Percentiles rank a stretch among this genome's conserved stretches.
Evolutionary conservation across 2,797 vertebrate species (phyloP).

Genomic region (Tiaroga cobitis): DNA sequence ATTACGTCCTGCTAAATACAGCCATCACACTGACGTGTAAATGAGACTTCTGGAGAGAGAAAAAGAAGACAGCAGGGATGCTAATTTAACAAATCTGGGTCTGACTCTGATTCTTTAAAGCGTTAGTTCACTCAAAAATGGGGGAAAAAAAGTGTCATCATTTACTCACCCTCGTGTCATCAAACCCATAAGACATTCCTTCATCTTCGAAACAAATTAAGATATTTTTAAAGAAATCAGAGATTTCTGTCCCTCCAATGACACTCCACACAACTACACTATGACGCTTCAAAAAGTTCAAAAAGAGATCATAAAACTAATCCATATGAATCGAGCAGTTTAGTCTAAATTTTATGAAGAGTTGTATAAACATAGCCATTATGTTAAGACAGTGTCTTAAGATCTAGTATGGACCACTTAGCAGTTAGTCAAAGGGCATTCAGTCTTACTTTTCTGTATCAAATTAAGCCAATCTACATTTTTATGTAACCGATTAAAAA

Average conservation of each 20-base stretch:
- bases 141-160: neutral
- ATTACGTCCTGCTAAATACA: slow-evolving; percentile 45
- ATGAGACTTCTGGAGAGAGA: slow-evolving; percentile 12
- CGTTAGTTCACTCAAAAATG: neutral
- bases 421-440: too few relatives aligned
- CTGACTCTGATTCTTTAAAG: neutral
- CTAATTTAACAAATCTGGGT: slow-evolving; percentile 6
- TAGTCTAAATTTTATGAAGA: too few relatives aligned
- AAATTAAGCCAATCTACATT: neutral
- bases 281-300: neutral
- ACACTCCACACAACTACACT: neutral
- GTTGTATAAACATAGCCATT: too few relatives aligned
- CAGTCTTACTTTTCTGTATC: neutral
- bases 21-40: slow-evolving; percentile 39
- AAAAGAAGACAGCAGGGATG: neutral
- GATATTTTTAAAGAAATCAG: neutral
- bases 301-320: neutral
- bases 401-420: neutral
- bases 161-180: neutral
- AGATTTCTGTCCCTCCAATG: neutral
- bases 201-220: neutral
- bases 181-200: neutral
- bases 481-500: neutral
- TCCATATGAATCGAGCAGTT: neutral
- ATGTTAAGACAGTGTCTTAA: neutral